phyloP scores from a whole-genome alignment of 37 sponge, comb jelly and placozoan genomes.

The Mnemiopsis leidyi region DNA sequence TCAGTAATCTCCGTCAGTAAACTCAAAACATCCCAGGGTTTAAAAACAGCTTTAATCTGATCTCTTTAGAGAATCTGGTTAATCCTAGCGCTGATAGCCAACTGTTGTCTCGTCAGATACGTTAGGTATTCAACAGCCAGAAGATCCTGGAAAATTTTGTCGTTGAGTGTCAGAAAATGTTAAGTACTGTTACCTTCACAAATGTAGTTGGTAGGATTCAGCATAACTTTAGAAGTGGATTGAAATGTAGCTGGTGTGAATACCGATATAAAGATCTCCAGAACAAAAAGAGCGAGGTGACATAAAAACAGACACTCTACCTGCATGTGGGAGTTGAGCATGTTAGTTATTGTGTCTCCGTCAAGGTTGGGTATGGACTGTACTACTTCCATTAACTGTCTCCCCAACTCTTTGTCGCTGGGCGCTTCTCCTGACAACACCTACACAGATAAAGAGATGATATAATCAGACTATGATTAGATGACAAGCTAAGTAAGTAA shows the following conservation, averaged over 20 bases:
- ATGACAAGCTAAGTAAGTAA: no score
- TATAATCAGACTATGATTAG: no score
- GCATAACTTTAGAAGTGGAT: no score
- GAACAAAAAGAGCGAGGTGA: no score
- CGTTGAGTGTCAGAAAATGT: no score
- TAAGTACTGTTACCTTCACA: no score
- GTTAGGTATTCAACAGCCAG: conserved; percentile 50
- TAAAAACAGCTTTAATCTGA: neutral
- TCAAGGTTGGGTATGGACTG: conserved; percentile 54
- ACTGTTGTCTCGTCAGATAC: conserved; percentile 27
- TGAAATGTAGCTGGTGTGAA: no score
- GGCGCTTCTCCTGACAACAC: neutral
- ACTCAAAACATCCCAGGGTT: neutral
- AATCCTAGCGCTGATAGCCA: conserved; percentile 43
- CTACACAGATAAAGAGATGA: neutral
- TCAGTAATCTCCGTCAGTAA: neutral
- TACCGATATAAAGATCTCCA: no score
- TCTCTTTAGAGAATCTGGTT: conserved; percentile 44
- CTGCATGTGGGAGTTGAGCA: conserved; percentile 62
- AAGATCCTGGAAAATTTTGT: neutral
- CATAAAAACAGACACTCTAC: no score
- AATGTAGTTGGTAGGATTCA: no score
- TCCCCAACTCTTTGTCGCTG: conserved; percentile 33
- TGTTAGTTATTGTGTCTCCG: conserved; percentile 40
- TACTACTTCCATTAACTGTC: conserved; percentile 59